Base-by-base conservation (phyloP, 1,140 invertebrate genomes). In the Adoxophyes honmai region DNA sequence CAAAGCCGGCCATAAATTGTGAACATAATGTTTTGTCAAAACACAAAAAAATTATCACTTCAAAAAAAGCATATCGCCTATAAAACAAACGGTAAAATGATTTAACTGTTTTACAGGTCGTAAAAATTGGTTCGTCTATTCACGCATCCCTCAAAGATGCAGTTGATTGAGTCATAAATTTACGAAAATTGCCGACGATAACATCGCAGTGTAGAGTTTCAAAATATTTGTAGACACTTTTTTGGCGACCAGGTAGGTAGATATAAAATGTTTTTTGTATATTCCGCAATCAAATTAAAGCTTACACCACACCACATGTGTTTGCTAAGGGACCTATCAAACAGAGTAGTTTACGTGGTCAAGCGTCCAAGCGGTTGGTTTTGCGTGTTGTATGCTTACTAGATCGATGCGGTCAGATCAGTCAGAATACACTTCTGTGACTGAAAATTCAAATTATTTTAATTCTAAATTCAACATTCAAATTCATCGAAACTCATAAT, bases 131-230 rank as follows among this genome's bases (percentile, higher is more conserved):
- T 60, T 55, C 35, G 51, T 52, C 64, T 67, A 68, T 72, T 65
- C 65, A 48, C 16, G 42, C 42, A 66, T 64, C 55, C 63, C 64
- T 52, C 52, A 71, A 60, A 65, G 21, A 52, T 57, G 44, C 57
- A 54, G 64, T 44, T 63, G 66, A 86, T 86, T 86, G 81, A 85
- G 83, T 81, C 80, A 83, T 86, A 86, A 81, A 79, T 86, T 86
- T 81, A 67, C 69, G 77, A 75, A 83, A 84, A 83, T 85, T 72
- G 81, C 74, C 68, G 62, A 59, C 72, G 83, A 86, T 86, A 74
- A 62, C 60, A 81, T 77, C 79, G 58, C 63, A 62, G 62, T 64
- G 57, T 68, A 60, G 51, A 15, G 55, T 72, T 68, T 55, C 59
- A 65, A 67, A 62, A 36, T 34, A 38, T 53, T 64, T 62, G 35